Evolutionary conservation across 1,140 invertebrate species (phyloP).

Genomic region (Achroia grisella): DNA sequence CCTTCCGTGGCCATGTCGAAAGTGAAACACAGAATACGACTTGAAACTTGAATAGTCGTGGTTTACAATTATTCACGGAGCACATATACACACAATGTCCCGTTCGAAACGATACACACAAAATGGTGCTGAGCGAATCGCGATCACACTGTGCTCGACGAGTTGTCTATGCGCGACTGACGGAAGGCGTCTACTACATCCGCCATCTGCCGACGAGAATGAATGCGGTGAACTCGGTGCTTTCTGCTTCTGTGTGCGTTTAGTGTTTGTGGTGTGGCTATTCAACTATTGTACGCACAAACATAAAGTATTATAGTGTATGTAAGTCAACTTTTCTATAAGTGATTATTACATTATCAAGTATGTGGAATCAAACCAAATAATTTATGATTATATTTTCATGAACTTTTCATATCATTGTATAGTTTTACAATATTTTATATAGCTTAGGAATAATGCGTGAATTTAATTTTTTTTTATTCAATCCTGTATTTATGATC

Average conservation of each 20-base stretch:
- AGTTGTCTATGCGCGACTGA: slow-evolving; percentile 71
- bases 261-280: slow-evolving; percentile 21
- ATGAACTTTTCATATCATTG: too few species aligned
- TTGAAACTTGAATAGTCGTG: slow-evolving; percentile 39
- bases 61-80: slow-evolving; percentile 60
- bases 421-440: too few species aligned
- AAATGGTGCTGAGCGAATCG: slow-evolving; percentile 65
- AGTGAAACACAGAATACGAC: slow-evolving; percentile 51
- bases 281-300: too few species aligned
- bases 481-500: too few species aligned
- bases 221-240: slow-evolving; percentile 59
- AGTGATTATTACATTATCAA: too few species aligned
- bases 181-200: slow-evolving; percentile 66
- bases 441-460: too few species aligned
- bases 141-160: slow-evolving; percentile 51
- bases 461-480: too few species aligned
- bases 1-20: slow-evolving; percentile 62
- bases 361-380: too few species aligned
- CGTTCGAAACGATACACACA: slow-evolving; percentile 66
- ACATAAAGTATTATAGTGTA: slow-evolving; percentile 24
- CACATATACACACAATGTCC: slow-evolving; percentile 70
- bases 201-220: slow-evolving; percentile 72
- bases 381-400: too few species aligned
- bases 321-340: slow-evolving; percentile 23
- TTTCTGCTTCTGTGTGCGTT: slow-evolving; percentile 31